Conservation (phyloP, 2,888 invertebrate species). For the Xanthorhoe spadicearia region DNA sequence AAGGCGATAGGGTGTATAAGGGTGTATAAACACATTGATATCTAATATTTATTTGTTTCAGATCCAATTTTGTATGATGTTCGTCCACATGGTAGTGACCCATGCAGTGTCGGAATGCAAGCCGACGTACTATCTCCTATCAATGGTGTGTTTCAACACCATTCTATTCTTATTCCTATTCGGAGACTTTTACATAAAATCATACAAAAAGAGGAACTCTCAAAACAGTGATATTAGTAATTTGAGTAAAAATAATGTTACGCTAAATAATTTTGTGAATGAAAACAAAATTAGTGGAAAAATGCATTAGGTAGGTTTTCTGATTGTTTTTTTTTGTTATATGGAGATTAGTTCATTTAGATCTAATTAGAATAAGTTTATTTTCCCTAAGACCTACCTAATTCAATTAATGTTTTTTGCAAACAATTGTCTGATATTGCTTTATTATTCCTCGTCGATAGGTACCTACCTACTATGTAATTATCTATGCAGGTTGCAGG, state of each 20-base stretch:
- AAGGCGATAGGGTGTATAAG: too few relatives aligned
- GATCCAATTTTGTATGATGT: conserved; percentile 59
- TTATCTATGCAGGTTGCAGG: too few relatives aligned
- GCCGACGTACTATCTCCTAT: conserved; percentile 51
- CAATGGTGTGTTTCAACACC: conserved; percentile 49
- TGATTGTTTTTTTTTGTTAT: not conserved
- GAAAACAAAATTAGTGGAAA: conserved; percentile 46
- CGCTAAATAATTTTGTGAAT: conserved; percentile 44
- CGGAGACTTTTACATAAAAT: conserved; percentile 57
- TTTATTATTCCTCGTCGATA: too few relatives aligned
- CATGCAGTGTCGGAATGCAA: conserved; percentile 53
- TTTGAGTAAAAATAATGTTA: conserved; percentile 28
- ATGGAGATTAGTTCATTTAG: conserved; percentile 15
- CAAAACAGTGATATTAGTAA: conserved; percentile 20
- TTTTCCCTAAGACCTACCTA: too few relatives aligned
- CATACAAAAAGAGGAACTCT: conserved; percentile 44
- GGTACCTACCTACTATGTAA: too few relatives aligned
- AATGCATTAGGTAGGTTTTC: conserved; percentile 26
- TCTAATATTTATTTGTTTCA: conserved; percentile 45
- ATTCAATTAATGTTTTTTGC: too few relatives aligned
- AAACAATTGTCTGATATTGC: too few relatives aligned
- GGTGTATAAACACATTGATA: too few relatives aligned
- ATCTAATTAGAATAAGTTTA: too few relatives aligned
- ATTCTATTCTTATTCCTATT: conserved; percentile 60
- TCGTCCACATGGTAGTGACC: conserved; percentile 51